phyloP scores from a whole-genome alignment of 2,113 vertebrate species.

The Poeciliopsis retropinna region DNA sequence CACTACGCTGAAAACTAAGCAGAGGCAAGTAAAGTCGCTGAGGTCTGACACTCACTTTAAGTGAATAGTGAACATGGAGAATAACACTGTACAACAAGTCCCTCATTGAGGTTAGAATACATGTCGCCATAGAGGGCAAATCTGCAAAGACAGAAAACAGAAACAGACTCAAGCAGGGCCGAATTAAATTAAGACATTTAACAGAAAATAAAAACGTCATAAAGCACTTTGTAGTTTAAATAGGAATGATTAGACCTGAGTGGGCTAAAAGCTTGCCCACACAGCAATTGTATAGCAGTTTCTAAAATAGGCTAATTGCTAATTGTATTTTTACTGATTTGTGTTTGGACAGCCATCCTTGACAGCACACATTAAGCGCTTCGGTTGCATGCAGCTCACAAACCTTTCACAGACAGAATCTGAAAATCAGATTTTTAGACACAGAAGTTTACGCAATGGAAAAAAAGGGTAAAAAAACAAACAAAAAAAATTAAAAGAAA shows the following conservation, averaged over 20 bases:
- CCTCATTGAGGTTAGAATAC: constrained; percentile 75
- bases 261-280: constrained; percentile 1
- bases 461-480: not conserved
- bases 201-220: constrained; percentile 8
- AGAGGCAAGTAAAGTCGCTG: constrained; percentile 15
- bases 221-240: constrained; percentile 60
- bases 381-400: constrained; percentile 44
- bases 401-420: constrained; percentile 33
- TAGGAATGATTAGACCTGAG: constrained; percentile 13
- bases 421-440: constrained; percentile 28
- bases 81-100: constrained; percentile 57
- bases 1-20: not conserved
- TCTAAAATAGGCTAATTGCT: not conserved
- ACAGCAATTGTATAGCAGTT: not conserved
- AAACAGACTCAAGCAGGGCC: not conserved
- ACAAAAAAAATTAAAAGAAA: not conserved
- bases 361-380: constrained; percentile 21
- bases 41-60: constrained; percentile 11
- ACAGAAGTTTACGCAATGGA: not conserved
- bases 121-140: constrained; percentile 58
- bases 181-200: constrained; percentile 23
- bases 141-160: constrained; percentile 7
- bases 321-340: not conserved
- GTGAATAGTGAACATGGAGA: constrained; percentile 15
- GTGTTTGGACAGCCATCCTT: not conserved